Evolutionary conservation across 2,888 invertebrate species (phyloP).

Genomic region (Cataglyphis cursor): DNA sequence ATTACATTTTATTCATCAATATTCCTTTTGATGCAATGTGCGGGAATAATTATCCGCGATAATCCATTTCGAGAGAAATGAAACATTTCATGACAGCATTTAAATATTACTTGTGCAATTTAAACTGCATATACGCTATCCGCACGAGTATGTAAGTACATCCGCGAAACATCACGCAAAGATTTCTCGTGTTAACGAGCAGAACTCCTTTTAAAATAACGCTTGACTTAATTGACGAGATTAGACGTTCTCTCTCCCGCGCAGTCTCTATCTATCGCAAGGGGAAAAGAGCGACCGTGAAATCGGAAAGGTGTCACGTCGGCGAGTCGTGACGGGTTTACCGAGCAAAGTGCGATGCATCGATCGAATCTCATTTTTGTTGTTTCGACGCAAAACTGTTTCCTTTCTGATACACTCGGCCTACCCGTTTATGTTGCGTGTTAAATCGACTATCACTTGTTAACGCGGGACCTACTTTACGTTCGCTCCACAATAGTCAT

Average conservation of each 20-base stretch:
- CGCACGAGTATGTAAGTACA: neutral
- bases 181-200: neutral
- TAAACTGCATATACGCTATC: neutral
- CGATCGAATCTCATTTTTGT: constrained; percentile 28
- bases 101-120: neutral
- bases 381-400: constrained; percentile 44
- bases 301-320: constrained; percentile 45
- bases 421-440: constrained; percentile 24
- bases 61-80: neutral
- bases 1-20: neutral
- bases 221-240: constrained; percentile 37
- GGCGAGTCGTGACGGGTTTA: constrained; percentile 48
- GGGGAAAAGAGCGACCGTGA: constrained; percentile 11
- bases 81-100: too few relatives aligned
- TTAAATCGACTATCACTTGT: constrained; percentile 35
- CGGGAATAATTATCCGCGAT: neutral
- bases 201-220: neutral
- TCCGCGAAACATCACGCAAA: neutral
- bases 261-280: constrained; percentile 11
- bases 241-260: neutral
- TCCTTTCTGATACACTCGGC: constrained; percentile 27
- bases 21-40: neutral
- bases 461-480: constrained; percentile 21
- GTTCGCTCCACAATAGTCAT: neutral
- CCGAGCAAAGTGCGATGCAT: constrained; percentile 34